These are phyloP conservation scores for Syritta pipiens DNA, from an alignment of 2,888 invertebrate species.

Conservation along the genomic window DNA sequence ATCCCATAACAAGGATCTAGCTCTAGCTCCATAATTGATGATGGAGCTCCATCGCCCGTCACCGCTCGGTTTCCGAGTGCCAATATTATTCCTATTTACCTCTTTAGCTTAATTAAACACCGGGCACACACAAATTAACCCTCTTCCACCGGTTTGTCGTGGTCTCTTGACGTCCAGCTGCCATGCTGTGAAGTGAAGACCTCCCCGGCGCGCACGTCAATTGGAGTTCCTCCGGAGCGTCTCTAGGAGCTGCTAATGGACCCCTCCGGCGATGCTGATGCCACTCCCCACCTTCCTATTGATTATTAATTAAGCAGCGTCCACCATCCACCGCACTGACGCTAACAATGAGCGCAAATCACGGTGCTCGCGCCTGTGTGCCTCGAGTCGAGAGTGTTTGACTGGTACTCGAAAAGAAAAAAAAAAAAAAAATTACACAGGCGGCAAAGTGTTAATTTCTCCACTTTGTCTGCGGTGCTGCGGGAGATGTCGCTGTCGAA, in stretches of 20 bases:
- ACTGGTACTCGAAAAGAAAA: conserved; percentile 60
- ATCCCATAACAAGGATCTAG: conserved; percentile 35
- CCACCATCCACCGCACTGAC: conserved; percentile 37
- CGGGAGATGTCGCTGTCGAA: conserved; percentile 9
- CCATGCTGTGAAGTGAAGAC: conserved; percentile 36
- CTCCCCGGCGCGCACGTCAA: conserved; percentile 52
- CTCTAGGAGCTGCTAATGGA: conserved; percentile 51
- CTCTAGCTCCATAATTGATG: conserved; percentile 31
- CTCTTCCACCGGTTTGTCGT: conserved; percentile 21
- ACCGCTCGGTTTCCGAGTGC: conserved; percentile 43
- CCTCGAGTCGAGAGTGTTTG: conserved; percentile 54
- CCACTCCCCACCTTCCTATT: conserved; percentile 1
- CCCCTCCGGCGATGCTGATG: conserved; percentile 34
- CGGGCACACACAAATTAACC: conserved; percentile 50
- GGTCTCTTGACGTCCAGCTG: conserved; percentile 27
- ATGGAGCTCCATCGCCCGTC: neutral
- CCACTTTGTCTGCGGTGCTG: conserved; percentile 32
- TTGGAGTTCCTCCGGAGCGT: conserved; percentile 13
- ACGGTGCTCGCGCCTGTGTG: conserved; percentile 35
- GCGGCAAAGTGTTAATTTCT: conserved; percentile 62
- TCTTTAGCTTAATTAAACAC: conserved; percentile 64
- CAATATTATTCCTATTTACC: conserved; percentile 61
- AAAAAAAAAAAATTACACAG: too few relatives aligned
- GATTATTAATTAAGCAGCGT: conserved; percentile 60
- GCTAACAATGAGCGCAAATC: conserved; percentile 47